phyloP scores from a whole-genome alignment of 2,888 invertebrate species.

The Helobdella robusta region DNA sequence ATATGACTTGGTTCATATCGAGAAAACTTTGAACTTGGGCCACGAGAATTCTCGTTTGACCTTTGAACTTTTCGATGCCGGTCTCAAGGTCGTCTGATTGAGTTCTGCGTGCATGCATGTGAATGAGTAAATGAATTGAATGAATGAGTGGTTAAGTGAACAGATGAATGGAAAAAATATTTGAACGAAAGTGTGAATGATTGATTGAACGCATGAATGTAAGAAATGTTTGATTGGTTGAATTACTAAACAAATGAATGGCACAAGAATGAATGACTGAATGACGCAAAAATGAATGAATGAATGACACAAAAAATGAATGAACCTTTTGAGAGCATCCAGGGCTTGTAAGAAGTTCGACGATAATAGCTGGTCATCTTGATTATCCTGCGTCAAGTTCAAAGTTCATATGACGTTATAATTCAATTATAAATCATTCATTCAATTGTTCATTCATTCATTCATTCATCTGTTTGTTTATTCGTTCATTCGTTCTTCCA shows the following conservation, averaged over 20 bases:
- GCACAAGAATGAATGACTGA: constrained; percentile 1
- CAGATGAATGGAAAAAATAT: not conserved
- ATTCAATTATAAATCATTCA: no score
- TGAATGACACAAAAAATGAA: constrained; percentile 1
- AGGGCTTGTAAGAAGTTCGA: constrained; percentile 65
- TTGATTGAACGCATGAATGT: not conserved
- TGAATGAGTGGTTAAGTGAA: not conserved
- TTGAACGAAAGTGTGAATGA: not conserved
- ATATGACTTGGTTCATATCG: constrained; percentile 68
- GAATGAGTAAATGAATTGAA: not conserved
- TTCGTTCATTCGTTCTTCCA: no score
- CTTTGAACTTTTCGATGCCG: constrained; percentile 18
- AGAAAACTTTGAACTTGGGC: constrained; percentile 69
- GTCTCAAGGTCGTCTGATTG: not conserved
- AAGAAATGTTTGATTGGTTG: not conserved
- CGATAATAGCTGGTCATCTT: constrained; percentile 54
- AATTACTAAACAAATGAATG: not conserved
- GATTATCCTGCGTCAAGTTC: not conserved
- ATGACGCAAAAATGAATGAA: constrained; percentile 5
- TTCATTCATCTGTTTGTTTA: no score
- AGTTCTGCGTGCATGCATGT: not conserved
- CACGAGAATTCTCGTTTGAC: constrained; percentile 58
- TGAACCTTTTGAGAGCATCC: constrained; percentile 58
- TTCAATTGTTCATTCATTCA: no score
- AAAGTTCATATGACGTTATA: no score